Evolutionary conservation across 92 coral and sea anemone species (phyloP).

Genomic region (Nematostella vectensis): DNA sequence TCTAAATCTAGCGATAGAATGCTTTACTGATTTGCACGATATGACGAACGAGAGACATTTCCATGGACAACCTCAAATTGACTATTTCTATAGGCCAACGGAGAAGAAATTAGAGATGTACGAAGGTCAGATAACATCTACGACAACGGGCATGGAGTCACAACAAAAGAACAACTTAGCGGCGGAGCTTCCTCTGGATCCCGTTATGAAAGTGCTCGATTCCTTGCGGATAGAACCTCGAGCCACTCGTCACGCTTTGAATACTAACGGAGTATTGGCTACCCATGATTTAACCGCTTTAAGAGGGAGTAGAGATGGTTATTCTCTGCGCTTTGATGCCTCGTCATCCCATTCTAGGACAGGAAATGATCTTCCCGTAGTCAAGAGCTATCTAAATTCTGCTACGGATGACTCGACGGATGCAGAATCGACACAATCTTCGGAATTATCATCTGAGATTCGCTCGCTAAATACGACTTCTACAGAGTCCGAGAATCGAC

Average conservation of each 20-base stretch:
- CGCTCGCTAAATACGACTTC: constrained; percentile 65
- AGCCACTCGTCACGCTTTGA: constrained; percentile 7
- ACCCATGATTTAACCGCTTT: not conserved
- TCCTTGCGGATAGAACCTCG: constrained; percentile 9
- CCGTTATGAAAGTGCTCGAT: constrained; percentile 27
- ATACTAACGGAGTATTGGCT: not conserved
- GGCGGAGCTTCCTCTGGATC: not conserved
- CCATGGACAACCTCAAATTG: constrained; percentile 9
- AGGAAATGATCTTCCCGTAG: not conserved
- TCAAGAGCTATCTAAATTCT: not conserved
- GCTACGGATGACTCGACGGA: constrained; percentile 20
- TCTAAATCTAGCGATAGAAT: not conserved
- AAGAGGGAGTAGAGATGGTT: not conserved
- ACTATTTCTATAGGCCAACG: constrained; percentile 22
- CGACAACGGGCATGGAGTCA: not conserved
- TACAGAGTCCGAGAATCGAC: constrained; percentile 59
- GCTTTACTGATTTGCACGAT: not conserved
- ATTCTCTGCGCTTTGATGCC: not conserved
- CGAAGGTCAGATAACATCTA: not conserved
- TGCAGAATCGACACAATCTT: constrained; percentile 54
- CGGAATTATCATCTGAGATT: constrained; percentile 42
- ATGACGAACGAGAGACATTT: constrained; percentile 23
- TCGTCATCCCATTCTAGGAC: too few species aligned
- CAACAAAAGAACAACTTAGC: not conserved
- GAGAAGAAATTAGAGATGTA: not conserved